phyloP scores from a whole-genome alignment of 2,113 vertebrate species.

The rat (Rattus norvegicus) region GRCr8 NC_086039.1:50243501-50244000 shows the following conservation, averaged over 20 bases:
- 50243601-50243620: not conserved
- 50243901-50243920: not conserved
- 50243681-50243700: slow-evolving; percentile 40
- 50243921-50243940: not conserved
- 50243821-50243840: not conserved
- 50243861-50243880: not conserved
- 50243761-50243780: not conserved
- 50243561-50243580: not conserved
- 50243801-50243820: not conserved
- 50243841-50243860: not conserved
- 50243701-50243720: not conserved
- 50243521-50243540: not conserved
- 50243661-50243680: not conserved
- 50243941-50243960: too few relatives aligned
- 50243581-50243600: not conserved
- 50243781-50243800: not conserved
- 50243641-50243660: slow-evolving; percentile 38
- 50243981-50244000: not conserved
- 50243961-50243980: not conserved
- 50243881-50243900: not conserved
- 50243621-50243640: not conserved
- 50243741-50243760: slow-evolving; percentile 1
- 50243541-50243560: not conserved
- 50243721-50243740: not conserved
- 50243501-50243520: not conserved